Percentiles rank a stretch among this genome's conserved stretches.
Evolutionary conservation across 2,888 invertebrate genomes (phyloP).

Genomic region (Dicycla oo): DNA sequence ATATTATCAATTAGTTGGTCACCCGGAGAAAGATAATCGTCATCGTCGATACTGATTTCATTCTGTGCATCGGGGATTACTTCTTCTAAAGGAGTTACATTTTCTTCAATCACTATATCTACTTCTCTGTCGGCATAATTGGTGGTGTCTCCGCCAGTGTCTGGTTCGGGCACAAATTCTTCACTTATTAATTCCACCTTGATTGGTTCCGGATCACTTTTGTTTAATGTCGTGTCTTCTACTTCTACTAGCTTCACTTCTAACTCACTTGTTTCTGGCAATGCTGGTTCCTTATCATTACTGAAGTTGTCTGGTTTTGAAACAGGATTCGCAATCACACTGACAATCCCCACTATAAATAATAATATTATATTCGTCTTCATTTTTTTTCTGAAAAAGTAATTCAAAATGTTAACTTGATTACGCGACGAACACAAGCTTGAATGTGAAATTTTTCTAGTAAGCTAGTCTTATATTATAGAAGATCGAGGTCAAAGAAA

Average conservation of each 20-base stretch:
- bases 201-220: constrained; percentile 69
- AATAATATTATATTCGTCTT: constrained; percentile 71
- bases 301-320: constrained; percentile 68
- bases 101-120: constrained; percentile 77
- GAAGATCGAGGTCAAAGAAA: constrained; percentile 83
- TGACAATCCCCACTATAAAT: constrained; percentile 73
- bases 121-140: constrained; percentile 67
- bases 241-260: constrained; percentile 67
- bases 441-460: constrained; percentile 58
- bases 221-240: constrained; percentile 67
- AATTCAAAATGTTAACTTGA: constrained; percentile 35
- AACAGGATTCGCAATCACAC: constrained; percentile 72
- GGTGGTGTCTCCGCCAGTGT: constrained; percentile 48
- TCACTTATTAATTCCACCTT: constrained; percentile 62
- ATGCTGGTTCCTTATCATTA: constrained; percentile 66
- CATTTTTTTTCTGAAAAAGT: constrained; percentile 82
- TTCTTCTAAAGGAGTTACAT: constrained; percentile 58
- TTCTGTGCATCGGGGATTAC: constrained; percentile 68
- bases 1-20: constrained; percentile 69
- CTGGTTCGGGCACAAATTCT: constrained; percentile 50
- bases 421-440: constrained; percentile 29
- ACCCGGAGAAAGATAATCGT: constrained; percentile 57
- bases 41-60: constrained; percentile 65
- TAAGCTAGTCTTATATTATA: constrained; percentile 76
- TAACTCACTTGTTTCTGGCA: constrained; percentile 69